Percentiles rank a stretch among this genome's conserved stretches.
phyloP scores from a whole-genome alignment of 2,113 vertebrate species.

The Pollachius pollachius region DNA sequence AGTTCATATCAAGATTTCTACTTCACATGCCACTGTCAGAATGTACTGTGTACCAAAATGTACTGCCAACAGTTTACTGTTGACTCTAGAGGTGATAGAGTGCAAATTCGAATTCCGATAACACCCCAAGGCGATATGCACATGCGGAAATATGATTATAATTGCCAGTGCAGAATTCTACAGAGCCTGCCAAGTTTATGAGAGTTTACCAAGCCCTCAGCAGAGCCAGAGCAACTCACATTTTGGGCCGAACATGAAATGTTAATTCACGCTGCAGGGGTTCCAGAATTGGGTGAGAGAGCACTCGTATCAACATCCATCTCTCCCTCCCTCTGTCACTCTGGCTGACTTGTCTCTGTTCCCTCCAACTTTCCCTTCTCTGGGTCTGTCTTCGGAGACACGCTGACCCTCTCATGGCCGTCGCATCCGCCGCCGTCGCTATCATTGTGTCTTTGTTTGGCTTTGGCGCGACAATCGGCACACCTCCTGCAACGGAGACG shows the following conservation, averaged over 20 bases:
- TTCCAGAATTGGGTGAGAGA: constrained; percentile 60
- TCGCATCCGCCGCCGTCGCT: constrained; percentile 27
- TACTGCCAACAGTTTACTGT: neutral
- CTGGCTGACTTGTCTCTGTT: constrained; percentile 17
- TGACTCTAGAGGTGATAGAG: constrained; percentile 10
- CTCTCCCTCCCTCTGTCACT: constrained; percentile 25
- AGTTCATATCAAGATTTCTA: neutral
- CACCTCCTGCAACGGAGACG: too few species aligned
- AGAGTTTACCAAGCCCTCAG: constrained; percentile 66
- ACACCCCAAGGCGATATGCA: too few species aligned
- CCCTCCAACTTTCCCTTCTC: constrained; percentile 19
- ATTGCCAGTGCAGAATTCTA: constrained; percentile 53
- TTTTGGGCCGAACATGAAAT: constrained; percentile 71
- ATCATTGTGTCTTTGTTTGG: constrained; percentile 24
- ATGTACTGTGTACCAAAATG: neutral
- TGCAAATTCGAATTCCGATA: too few species aligned
- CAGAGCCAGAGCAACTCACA: constrained; percentile 56
- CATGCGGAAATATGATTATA: constrained; percentile 56
- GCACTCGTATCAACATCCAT: constrained; percentile 40
- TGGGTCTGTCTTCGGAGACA: constrained; percentile 13
- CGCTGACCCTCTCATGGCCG: constrained; percentile 25
- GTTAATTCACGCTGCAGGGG: constrained; percentile 71
- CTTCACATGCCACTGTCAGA: neutral
- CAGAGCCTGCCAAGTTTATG: constrained; percentile 68
- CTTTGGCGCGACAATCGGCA: too few species aligned